phyloP scores from a whole-genome alignment of 2,113 vertebrate genomes.

The Leucopsar rothschildi region DNA sequence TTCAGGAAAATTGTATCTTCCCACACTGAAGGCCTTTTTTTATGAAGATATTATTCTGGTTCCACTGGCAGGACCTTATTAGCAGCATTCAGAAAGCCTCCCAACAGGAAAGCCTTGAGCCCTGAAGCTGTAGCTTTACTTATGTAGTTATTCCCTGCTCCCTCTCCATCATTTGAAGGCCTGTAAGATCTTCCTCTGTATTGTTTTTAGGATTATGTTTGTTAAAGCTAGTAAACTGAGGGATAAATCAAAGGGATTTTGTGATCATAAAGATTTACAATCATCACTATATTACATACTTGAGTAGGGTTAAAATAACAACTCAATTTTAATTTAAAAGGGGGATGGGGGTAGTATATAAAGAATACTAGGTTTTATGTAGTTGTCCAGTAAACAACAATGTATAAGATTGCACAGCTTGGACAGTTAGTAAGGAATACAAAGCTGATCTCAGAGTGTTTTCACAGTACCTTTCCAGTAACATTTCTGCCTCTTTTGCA shows the following conservation, averaged over 20 bases:
- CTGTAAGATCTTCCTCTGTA: constrained; percentile 3
- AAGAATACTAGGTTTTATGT: neutral
- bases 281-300: constrained; percentile 47
- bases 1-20: constrained; percentile 16
- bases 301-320: constrained; percentile 61
- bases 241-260: constrained; percentile 45
- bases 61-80: constrained; percentile 5
- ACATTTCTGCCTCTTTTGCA: neutral
- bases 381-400: neutral
- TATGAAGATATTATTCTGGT: neutral
- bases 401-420: neutral
- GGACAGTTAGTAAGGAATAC: neutral
- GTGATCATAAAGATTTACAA: constrained; percentile 31
- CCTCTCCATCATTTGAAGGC: neutral
- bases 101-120: constrained; percentile 4
- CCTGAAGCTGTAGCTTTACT: constrained; percentile 34
- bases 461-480: neutral
- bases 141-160: neutral
- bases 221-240: constrained; percentile 23
- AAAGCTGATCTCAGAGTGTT: neutral
- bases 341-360: neutral
- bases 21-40: neutral
- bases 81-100: constrained; percentile 2
- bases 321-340: constrained; percentile 15
- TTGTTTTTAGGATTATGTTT: constrained; percentile 59